Percentiles rank a stretch among this genome's conserved stretches.
phyloP scores from a whole-genome alignment of 1,140 invertebrate species.

The Eupeodes corollae region DNA sequence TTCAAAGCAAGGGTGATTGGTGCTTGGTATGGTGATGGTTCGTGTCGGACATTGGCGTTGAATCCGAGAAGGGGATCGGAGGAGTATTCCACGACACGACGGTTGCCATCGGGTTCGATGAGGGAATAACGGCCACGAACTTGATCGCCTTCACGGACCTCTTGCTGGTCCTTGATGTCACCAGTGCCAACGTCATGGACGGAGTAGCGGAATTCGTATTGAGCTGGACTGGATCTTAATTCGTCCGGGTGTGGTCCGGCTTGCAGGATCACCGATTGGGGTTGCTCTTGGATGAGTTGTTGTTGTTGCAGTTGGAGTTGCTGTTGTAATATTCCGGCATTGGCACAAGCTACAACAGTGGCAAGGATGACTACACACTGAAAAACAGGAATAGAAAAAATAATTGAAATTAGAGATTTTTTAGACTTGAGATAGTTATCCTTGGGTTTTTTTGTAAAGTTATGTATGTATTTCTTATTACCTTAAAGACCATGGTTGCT shows the following conservation, averaged over 20 bases:
- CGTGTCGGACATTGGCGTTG: conserved; percentile 29
- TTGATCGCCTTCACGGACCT: conserved; percentile 45
- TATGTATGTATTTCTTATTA: not conserved
- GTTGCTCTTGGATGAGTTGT: conserved; percentile 23
- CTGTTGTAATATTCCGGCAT: conserved; percentile 19
- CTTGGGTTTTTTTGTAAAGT: not conserved
- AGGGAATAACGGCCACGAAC: conserved; percentile 35
- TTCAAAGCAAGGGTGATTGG: conserved; percentile 15
- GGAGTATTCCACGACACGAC: conserved; percentile 37
- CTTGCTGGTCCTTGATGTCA: conserved; percentile 53
- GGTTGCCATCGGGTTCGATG: conserved; percentile 37
- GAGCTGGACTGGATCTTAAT: conserved; percentile 41
- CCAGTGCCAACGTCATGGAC: conserved; percentile 54
- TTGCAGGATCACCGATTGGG: conserved; percentile 11
- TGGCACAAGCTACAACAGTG: conserved; percentile 25
- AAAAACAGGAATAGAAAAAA: conserved; percentile 17
- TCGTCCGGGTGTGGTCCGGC: conserved; percentile 20
- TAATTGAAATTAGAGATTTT: conserved; percentile 4
- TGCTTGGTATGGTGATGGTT: conserved; percentile 15
- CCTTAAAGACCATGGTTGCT: not conserved
- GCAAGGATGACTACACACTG: not conserved
- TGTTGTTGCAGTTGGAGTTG: conserved; percentile 6
- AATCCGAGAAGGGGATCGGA: conserved; percentile 37
- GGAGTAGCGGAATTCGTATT: conserved; percentile 50
- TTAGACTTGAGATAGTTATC: too few species aligned